A percentile compares a stretch with the other conserved stretches of the same genome.
Conservation (phyloP, 2,113 vertebrate species). For the Conger conger region DNA sequence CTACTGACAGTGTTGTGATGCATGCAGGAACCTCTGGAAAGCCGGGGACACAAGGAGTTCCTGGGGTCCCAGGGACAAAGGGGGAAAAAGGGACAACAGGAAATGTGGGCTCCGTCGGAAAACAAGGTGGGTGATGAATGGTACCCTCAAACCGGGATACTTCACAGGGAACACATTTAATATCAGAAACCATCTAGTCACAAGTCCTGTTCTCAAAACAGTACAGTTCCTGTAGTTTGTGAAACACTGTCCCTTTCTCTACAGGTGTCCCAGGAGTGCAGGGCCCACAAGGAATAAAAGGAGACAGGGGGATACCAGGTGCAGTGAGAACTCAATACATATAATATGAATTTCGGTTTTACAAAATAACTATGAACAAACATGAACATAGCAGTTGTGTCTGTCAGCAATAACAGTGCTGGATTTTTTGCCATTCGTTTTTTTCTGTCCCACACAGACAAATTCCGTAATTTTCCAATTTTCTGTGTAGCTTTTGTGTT, state of each 20-base stretch:
- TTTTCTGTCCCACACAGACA: not conserved
- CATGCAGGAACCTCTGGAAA: not conserved
- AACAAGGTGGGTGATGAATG: not conserved
- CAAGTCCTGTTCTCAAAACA: not conserved
- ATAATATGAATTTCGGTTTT: too few species aligned
- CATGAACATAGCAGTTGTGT: not conserved
- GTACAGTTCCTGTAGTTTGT: not conserved
- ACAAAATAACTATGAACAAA: too few species aligned
- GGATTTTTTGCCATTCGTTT: too few species aligned
- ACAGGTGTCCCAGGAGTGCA: not conserved
- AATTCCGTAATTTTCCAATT: not conserved
- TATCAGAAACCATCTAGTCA: not conserved
- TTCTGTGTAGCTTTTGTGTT: too few species aligned
- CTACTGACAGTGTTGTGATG: not conserved
- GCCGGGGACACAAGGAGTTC: not conserved
- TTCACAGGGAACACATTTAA: too few species aligned
- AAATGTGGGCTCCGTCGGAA: not conserved
- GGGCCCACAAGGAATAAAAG: conserved; percentile 11
- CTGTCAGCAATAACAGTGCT: too few species aligned
- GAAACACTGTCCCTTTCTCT: not conserved
- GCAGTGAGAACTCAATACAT: too few species aligned
- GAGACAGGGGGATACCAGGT: conserved; percentile 16
- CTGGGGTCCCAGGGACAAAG: not conserved
- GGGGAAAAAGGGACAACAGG: conserved; percentile 29
- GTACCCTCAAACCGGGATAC: not conserved